phyloP scores from a whole-genome alignment of 2,888 invertebrate genomes.

The Nomada fucata region DNA sequence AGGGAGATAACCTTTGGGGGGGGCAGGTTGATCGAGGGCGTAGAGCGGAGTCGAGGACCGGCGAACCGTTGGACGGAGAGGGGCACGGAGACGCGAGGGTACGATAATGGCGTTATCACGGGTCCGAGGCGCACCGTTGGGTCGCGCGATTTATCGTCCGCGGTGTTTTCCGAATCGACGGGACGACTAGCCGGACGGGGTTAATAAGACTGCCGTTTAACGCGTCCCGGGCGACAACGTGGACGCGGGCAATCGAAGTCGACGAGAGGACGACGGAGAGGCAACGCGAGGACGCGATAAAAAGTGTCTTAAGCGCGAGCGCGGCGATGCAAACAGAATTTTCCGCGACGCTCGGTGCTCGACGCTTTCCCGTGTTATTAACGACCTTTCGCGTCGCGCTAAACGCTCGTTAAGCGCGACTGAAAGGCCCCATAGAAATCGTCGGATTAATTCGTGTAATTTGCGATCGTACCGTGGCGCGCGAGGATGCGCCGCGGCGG shows the following conservation, averaged over 20 bases:
- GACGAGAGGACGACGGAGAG: background rate
- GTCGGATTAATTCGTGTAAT: constrained; percentile 69
- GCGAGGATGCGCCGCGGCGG: constrained; percentile 40
- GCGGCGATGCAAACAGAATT: constrained; percentile 47
- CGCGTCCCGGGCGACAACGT: background rate
- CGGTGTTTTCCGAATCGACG: background rate
- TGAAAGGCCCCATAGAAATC: constrained; percentile 54
- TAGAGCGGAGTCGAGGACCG: constrained; percentile 23
- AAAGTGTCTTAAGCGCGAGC: background rate
- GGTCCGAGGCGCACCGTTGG: background rate
- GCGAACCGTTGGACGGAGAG: constrained; percentile 33
- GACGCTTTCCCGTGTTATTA: constrained; percentile 63
- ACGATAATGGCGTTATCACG: constrained; percentile 31
- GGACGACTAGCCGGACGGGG: too few species aligned
- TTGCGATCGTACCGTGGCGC: constrained; percentile 59
- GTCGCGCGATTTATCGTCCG: background rate
- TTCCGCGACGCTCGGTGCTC: constrained; percentile 47
- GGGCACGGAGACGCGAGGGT: background rate
- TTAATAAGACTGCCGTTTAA: constrained; percentile 11
- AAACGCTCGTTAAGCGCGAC: constrained; percentile 65
- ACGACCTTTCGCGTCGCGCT: constrained; percentile 62
- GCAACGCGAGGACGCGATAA: background rate
- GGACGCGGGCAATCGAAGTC: background rate
- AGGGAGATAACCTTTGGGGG: constrained; percentile 3
- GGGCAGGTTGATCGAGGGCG: constrained; percentile 27